Conservation (phyloP, 2,888 invertebrate genomes). For the Crocallis elinguaria region DNA sequence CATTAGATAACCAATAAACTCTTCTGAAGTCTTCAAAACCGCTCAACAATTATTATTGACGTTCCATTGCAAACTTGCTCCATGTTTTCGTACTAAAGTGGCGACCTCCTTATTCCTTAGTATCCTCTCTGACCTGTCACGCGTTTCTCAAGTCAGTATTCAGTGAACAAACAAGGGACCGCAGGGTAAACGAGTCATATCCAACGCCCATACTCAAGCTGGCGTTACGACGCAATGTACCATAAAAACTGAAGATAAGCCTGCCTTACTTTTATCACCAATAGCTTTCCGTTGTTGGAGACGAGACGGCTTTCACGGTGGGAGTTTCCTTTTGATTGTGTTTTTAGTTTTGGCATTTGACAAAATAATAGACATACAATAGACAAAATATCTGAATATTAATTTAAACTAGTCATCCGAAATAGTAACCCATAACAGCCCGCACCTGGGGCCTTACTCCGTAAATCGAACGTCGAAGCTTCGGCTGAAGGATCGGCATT, state of each 20-base stretch:
- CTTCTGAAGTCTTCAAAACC: no score
- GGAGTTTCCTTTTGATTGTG: neutral
- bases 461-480: no score
- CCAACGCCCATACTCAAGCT: conserved; percentile 45
- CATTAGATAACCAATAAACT: no score
- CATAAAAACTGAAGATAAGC: conserved; percentile 78
- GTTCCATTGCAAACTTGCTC: no score
- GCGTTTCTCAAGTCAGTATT: conserved; percentile 34
- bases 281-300: conserved; percentile 43
- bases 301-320: conserved; percentile 30
- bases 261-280: conserved; percentile 70
- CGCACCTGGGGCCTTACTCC: no score
- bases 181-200: conserved; percentile 38
- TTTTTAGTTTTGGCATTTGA: neutral
- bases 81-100: no score
- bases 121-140: conserved; percentile 24
- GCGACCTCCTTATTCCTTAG: conserved; percentile 13
- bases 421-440: no score
- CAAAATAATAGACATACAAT: no score
- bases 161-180: conserved; percentile 37
- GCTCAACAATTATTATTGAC: no score
- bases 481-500: no score
- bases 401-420: no score
- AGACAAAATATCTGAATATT: no score
- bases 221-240: conserved; percentile 60